phyloP scores from a whole-genome alignment of 2,113 vertebrate species.

The rat (Rattus norvegicus) region DNA sequence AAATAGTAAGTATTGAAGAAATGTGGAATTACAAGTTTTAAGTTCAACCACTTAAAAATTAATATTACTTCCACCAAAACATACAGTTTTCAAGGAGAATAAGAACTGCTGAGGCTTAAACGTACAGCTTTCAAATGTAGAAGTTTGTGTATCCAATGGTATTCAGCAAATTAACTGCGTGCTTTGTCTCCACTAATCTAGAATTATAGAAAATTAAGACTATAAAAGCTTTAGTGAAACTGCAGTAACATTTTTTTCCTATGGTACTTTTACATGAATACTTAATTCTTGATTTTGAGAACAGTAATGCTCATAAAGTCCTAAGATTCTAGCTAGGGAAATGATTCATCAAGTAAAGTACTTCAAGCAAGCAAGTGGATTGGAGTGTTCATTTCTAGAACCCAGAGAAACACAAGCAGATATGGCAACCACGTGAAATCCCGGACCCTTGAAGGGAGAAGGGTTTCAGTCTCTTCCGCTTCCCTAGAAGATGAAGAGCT shows the following conservation, averaged over 20 bases:
- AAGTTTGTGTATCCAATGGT: background rate
- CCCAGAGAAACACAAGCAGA: background rate
- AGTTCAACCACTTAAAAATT: background rate
- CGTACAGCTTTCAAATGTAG: background rate
- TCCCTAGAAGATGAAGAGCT: background rate
- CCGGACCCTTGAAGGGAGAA: background rate
- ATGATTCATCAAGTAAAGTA: background rate
- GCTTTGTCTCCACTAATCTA: constrained; percentile 22
- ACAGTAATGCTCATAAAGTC: background rate
- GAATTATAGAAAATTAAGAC: background rate
- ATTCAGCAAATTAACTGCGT: background rate
- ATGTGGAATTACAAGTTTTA: background rate
- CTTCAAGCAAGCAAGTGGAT: background rate
- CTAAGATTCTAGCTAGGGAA: background rate
- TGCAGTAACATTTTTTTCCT: background rate
- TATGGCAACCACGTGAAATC: background rate
- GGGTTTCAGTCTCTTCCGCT: no score
- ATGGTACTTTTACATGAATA: background rate
- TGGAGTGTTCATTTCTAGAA: background rate
- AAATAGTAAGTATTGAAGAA: background rate
- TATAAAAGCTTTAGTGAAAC: background rate
- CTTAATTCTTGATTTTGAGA: background rate
- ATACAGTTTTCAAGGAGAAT: background rate
- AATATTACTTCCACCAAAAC: background rate
- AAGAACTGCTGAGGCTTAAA: background rate